These are phyloP conservation scores for Cebus imitator DNA, from an alignment of 2,113 vertebrate genomes.

Conservation along the genomic window DNA sequence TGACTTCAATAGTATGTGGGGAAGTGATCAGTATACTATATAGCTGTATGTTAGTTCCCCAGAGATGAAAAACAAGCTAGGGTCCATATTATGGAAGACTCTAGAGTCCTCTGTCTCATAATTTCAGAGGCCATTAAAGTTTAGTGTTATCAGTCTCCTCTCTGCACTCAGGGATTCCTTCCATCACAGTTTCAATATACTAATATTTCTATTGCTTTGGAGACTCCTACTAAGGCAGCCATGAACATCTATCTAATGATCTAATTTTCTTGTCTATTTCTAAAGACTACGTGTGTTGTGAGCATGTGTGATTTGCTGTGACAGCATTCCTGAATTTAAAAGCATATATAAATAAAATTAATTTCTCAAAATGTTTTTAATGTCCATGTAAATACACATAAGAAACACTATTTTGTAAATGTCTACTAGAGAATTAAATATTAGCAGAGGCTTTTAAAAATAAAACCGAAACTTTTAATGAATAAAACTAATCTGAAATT, in stretches of 20 bases:
- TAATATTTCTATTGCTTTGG: neutral
- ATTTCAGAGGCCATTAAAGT: neutral
- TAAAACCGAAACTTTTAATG: conserved; percentile 5
- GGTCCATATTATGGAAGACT: neutral
- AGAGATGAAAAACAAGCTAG: neutral
- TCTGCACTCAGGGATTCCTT: neutral
- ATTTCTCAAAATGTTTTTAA: conserved; percentile 52
- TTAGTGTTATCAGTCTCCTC: neutral
- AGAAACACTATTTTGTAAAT: conserved; percentile 31
- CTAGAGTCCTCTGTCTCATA: neutral
- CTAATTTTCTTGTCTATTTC: conserved; percentile 29
- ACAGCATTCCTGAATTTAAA: neutral
- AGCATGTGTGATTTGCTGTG: neutral
- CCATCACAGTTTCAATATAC: neutral
- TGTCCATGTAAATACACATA: neutral
- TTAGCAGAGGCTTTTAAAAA: neutral
- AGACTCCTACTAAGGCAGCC: neutral
- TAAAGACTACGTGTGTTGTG: neutral
- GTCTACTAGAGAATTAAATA: conserved; percentile 42
- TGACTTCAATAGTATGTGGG: neutral
- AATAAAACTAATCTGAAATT: conserved; percentile 51
- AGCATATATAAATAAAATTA: neutral
- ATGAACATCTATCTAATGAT: neutral
- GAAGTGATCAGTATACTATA: neutral
- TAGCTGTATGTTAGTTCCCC: neutral